These are phyloP conservation scores for Tachina lurida DNA, from an alignment of 2,888 invertebrate species.

Conservation along the genomic window DNA sequence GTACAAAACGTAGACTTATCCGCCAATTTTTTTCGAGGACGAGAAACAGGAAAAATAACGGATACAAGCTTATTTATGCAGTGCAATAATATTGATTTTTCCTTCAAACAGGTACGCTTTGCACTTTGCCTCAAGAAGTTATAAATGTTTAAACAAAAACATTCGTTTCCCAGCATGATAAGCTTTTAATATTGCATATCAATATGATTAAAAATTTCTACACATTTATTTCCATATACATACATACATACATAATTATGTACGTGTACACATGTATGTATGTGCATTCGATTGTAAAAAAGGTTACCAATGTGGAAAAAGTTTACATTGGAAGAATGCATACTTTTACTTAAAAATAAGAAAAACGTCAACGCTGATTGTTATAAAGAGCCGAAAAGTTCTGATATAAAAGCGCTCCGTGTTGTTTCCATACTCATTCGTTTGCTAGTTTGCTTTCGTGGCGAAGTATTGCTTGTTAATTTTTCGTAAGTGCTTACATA, in stretches of 20 bases:
- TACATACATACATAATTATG: too few species aligned
- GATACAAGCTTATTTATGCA: too few species aligned
- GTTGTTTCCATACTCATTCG: slow-evolving; percentile 38
- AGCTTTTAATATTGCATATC: neutral
- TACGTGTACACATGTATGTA: neutral
- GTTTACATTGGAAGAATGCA: neutral
- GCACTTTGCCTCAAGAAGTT: neutral
- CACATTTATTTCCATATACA: too few species aligned
- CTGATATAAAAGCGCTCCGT: slow-evolving; percentile 56
- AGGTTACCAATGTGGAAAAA: neutral
- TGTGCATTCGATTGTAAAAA: neutral
- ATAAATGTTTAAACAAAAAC: neutral
- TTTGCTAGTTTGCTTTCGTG: slow-evolving; percentile 38
- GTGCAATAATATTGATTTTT: too few species aligned
- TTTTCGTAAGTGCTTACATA: slow-evolving; percentile 1
- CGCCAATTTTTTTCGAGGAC: too few species aligned
- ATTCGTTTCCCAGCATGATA: neutral
- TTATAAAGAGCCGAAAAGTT: slow-evolving; percentile 25
- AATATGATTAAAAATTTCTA: too few species aligned
- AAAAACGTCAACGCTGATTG: slow-evolving; percentile 5
- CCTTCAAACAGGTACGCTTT: neutral
- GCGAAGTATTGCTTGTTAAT: slow-evolving; percentile 24
- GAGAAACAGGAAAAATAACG: too few species aligned
- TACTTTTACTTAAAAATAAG: neutral
- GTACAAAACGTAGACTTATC: too few species aligned